These are phyloP conservation scores for Dinothrombium tinctorium DNA, from an alignment of 1,140 invertebrate species.

Conservation along the genomic window DNA sequence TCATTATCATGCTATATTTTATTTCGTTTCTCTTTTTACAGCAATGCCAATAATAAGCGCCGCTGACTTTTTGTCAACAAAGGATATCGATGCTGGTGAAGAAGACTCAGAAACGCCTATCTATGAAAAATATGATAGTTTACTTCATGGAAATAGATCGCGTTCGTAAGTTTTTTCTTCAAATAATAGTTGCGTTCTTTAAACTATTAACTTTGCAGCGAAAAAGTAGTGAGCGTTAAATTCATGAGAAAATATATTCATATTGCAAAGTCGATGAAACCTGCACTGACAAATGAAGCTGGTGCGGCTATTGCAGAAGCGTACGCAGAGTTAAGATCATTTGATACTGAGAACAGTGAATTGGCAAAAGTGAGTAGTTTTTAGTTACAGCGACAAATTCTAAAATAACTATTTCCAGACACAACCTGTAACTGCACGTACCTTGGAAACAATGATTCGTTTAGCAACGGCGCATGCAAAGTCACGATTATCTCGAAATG, in stretches of 20 bases:
- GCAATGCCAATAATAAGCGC: constrained; percentile 25
- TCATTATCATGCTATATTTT: neutral
- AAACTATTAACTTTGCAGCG: constrained; percentile 28
- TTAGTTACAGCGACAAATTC: neutral
- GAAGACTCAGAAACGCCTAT: constrained; percentile 39
- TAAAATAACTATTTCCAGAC: constrained; percentile 34
- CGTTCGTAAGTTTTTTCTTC: constrained; percentile 26
- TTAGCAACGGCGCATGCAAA: constrained; percentile 95
- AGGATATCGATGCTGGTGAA: constrained; percentile 22
- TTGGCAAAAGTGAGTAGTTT: constrained; percentile 47
- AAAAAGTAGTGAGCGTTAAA: constrained; percentile 65
- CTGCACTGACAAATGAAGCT: constrained; percentile 65
- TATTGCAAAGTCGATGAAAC: constrained; percentile 35
- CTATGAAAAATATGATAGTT: constrained; percentile 78
- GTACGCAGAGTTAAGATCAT: constrained; percentile 66
- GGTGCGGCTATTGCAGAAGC: constrained; percentile 74
- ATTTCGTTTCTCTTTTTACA: constrained; percentile 17
- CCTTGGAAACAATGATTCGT: constrained; percentile 90
- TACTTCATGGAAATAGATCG: constrained; percentile 54
- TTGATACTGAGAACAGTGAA: constrained; percentile 51
- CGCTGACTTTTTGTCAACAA: constrained; percentile 24
- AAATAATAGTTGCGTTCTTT: neutral
- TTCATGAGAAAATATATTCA: constrained; percentile 97
- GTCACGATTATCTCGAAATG: constrained; percentile 56
- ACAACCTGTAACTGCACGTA: constrained; percentile 90